Base-by-base conservation (phyloP, 2,888 invertebrate genomes). In the Bellardia pandia region DNA sequence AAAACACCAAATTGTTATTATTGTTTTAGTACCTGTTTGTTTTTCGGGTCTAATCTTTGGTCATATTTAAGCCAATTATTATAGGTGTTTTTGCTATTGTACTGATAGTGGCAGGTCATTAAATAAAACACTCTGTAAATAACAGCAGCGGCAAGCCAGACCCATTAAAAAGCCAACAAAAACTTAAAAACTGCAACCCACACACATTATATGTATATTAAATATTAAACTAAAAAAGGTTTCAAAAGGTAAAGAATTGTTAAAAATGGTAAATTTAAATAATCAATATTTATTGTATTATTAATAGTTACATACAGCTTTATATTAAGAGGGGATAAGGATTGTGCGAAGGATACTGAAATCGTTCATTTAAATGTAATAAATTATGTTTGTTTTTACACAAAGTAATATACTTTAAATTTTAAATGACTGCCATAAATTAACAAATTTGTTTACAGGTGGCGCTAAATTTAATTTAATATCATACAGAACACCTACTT, bases 61-160 rank as follows among this genome's bases (percentile, higher is more conserved):
- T 30, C 58, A 72, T 72, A 72, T 72, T 72, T 37, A 71, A 60
- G 45, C 48, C 45, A 75, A 48, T 48, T 75, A 60, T 48, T 75
- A 37, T 40, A 23, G 51, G 53, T 33, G 5, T 53, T 53, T 51
- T n/a, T 40, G 51, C 48, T 42, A 37, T 33, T 71, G 60, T 62
- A 42, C 51, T 30, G 37, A 62, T 62, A 60, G 72, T 80, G 79
- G 58, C 72, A 64, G 80, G 72, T 74, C 64, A 80, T 80, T 71
- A 71, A 72, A 62, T 72, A 33, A 48, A 58, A 66, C 62, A 77
- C 56, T 64, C 16, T 53, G 71, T 51, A 62, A 40, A 71, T 71
- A 62, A 45, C 48, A 71, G 40, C 40, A 45, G 48, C 66, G 40
- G 53, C 66, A 66, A 66, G 64, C 23, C 42, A 77, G 53, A 66